Evolutionary conservation across 2,113 vertebrate genomes (phyloP).

Genomic region (Rhegmatorhina hoffmannsi): DNA sequence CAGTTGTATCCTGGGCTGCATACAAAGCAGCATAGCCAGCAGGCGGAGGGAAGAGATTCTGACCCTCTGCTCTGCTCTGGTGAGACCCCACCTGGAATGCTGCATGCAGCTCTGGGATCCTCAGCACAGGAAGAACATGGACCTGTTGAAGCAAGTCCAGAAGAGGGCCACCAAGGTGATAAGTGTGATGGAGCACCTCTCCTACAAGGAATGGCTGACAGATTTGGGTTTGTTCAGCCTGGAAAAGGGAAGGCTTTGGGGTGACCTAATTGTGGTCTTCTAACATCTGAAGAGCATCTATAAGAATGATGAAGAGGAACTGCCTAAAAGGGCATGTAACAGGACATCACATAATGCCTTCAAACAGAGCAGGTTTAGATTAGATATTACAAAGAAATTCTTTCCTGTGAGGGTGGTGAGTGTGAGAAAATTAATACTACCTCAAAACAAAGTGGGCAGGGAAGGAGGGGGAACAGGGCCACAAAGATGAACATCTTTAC

Average conservation of each 20-base stretch:
- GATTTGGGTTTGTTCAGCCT: background rate
- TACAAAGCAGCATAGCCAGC: background rate
- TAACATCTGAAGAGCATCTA: no score
- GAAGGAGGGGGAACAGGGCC: no score
- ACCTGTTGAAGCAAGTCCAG: background rate
- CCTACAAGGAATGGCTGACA: background rate
- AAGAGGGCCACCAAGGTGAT: background rate
- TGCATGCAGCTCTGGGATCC: background rate
- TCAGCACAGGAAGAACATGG: background rate
- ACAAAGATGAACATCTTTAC: no score
- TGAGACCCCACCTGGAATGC: background rate
- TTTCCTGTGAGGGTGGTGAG: background rate
- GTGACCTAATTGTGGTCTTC: background rate
- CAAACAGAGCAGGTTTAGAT: background rate
- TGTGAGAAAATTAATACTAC: no score
- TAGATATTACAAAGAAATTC: background rate
- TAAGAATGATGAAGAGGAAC: background rate
- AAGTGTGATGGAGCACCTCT: background rate
- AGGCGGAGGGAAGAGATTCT: background rate
- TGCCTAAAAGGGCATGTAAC: background rate
- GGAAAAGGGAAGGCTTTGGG: background rate
- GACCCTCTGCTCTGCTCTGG: background rate
- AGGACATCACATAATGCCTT: background rate
- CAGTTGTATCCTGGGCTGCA: fast-evolving
- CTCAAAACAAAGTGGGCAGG: no score